Percentiles rank a stretch among this genome's conserved stretches.
phyloP scores from a whole-genome alignment of 1,140 invertebrate species.

The Drosophila ercepeae region DNA sequence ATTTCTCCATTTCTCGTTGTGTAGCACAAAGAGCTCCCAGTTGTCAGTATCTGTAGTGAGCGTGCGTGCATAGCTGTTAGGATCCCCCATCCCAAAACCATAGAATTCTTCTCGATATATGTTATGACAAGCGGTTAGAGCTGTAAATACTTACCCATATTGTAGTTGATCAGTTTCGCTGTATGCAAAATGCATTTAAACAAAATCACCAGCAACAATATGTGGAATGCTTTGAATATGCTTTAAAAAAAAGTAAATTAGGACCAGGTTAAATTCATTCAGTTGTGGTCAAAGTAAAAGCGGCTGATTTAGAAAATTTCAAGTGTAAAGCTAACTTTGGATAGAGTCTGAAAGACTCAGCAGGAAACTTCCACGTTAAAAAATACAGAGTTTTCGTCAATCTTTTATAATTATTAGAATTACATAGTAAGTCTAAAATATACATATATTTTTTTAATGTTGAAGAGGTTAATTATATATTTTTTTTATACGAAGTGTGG shows the following conservation, averaged over 20 bases:
- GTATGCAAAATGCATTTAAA: slow-evolving; percentile 69
- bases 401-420: background rate
- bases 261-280: slow-evolving; percentile 41
- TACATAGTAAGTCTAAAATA: background rate
- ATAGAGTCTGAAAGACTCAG: background rate
- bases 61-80: slow-evolving; percentile 28
- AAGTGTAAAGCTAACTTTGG: slow-evolving; percentile 1
- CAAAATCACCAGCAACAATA: slow-evolving; percentile 44
- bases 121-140: slow-evolving; percentile 62
- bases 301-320: background rate
- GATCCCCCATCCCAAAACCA: slow-evolving; percentile 5
- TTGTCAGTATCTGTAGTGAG: slow-evolving; percentile 10
- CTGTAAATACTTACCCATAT: slow-evolving; percentile 68
- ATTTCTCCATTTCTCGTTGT: slow-evolving; percentile 22
- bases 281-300: slow-evolving; percentile 23
- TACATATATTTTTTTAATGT: background rate
- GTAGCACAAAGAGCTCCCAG: slow-evolving; percentile 41
- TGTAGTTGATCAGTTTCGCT: slow-evolving; percentile 51
- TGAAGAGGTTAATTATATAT: background rate
- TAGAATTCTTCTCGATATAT: slow-evolving; percentile 47
- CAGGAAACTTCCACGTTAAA: background rate
- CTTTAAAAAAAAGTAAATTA: slow-evolving; percentile 59
- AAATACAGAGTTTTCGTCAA: background rate
- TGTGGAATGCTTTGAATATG: slow-evolving; percentile 81
- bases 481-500: background rate